Percentiles rank a stretch among this genome's conserved stretches.
These are phyloP conservation scores for Phanerotoma sp. DNA, from an alignment of 2,888 invertebrate genomes.

Conservation along the genomic window DNA sequence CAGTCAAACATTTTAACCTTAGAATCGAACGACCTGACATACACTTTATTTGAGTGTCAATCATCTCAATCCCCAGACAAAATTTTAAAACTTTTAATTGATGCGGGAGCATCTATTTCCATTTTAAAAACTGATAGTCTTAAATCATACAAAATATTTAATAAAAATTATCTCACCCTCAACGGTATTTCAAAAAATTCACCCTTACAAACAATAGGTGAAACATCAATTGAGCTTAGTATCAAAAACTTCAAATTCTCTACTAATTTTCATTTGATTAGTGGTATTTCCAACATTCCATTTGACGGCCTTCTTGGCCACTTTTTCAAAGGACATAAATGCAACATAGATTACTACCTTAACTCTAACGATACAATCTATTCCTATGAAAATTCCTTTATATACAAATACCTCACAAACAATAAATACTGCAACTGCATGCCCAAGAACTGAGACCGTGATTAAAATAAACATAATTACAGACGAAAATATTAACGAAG, in stretches of 20 bases:
- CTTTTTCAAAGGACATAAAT: constrained; percentile 5
- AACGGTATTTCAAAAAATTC: background rate
- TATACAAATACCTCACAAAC: background rate
- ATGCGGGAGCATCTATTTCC: constrained; percentile 20
- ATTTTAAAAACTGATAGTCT: constrained; percentile 14
- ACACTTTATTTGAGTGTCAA: constrained; percentile 2
- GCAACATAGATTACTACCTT: background rate
- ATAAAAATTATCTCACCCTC: background rate
- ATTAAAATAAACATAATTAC: too few relatives aligned
- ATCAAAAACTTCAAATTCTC: background rate
- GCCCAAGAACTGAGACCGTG: too few relatives aligned
- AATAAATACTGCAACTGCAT: too few relatives aligned
- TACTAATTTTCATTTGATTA: constrained; percentile 4
- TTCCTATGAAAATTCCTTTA: background rate
- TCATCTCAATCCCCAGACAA: background rate
- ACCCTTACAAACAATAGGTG: background rate
- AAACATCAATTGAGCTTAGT: background rate
- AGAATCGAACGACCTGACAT: constrained; percentile 5
- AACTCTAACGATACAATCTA: background rate
- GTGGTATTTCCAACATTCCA: constrained; percentile 14
- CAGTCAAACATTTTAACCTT: background rate
- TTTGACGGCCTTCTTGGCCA: constrained; percentile 23
- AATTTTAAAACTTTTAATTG: constrained; percentile 16
- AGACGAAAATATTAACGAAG: too few relatives aligned
- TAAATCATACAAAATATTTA: background rate